Evolutionary conservation across 2,113 vertebrate species (phyloP).

Genomic region (Pangasianodon hypophthalmus): DNA sequence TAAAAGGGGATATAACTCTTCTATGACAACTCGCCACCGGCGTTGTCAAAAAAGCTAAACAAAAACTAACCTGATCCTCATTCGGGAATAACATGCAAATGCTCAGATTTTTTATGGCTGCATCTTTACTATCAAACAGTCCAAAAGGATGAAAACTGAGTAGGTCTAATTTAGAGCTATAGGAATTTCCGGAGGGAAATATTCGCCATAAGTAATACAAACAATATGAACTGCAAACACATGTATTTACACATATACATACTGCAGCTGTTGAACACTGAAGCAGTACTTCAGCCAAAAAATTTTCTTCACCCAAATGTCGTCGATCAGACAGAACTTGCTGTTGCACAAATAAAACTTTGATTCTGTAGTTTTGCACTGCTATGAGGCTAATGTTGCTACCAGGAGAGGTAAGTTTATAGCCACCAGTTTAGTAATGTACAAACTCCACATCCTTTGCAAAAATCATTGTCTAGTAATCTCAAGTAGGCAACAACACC

Average conservation of each 20-base stretch:
- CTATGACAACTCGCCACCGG: slow-evolving; percentile 1
- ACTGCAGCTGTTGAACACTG: background rate
- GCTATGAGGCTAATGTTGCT: background rate
- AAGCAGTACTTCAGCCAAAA: background rate
- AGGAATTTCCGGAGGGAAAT: slow-evolving; percentile 3
- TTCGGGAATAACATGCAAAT: background rate
- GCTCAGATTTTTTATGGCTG: background rate
- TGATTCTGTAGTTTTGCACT: background rate
- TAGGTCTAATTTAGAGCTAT: background rate
- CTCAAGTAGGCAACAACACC: background rate
- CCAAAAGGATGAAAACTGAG: background rate
- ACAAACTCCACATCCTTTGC: background rate
- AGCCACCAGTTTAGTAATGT: background rate
- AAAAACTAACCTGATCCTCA: background rate
- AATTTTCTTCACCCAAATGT: background rate
- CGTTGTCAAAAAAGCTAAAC: slow-evolving; percentile 4
- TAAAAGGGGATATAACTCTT: slow-evolving; percentile 26
- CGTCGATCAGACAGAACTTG: background rate
- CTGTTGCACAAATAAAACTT: background rate
- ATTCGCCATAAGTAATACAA: background rate
- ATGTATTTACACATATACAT: background rate
- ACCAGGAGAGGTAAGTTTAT: background rate
- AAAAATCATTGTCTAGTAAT: background rate
- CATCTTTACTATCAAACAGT: background rate
- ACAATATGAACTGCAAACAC: background rate